Base-by-base conservation (phyloP, 2,113 vertebrate genomes). In the Onychostoma macrolepis region DNA sequence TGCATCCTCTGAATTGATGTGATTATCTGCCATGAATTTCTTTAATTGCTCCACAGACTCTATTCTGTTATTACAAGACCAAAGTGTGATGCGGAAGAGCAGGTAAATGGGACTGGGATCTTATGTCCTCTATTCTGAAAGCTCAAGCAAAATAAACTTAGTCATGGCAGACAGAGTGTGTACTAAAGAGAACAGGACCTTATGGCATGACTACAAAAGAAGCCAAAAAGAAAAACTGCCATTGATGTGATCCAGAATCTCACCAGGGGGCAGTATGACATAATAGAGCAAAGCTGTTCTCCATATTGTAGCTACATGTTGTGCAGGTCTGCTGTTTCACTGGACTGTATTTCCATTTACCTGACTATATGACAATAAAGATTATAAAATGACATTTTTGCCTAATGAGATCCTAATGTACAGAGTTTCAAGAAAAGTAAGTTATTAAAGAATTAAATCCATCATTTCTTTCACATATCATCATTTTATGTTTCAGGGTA, bases 201-300 rank as follows among this genome's bases (percentile, higher is more conserved):
- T 43, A 45, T 21, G n/a, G 38, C 13, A 26, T 2, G 58, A 11
- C 26, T 58, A 43, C 24, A 15, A 38, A 38, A 43, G 15, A 45
- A 43, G 67, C 21, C 38, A 83, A 28, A 50, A 61, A 43, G 56
- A 65, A 56, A 48, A 72, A 43, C 77, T 53, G 33, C 65, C 71
- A 36, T 61, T 63, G 6, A 72, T 67, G n/a, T 43, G 7, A 33
- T 50, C 69, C 63, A 63, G 48, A 69, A 63, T 63, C 48, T 69
- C 89, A 90, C 80, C 78, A 90, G 89, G 67, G 83, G 88, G 88
- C 86, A 88, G 86, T 63, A 45, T 89, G 56, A 53, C 71, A 71
- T 65, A 84, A 82, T 3, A 17, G 2, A 69, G 69, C 1, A 28
- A 19, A n/a, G 19, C 38, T 81, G 30, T 56, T 58, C 50, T 67